Evolutionary conservation across 1,140 invertebrate genomes (phyloP).

Genomic region (Ceratoteleas bidentatus): DNA sequence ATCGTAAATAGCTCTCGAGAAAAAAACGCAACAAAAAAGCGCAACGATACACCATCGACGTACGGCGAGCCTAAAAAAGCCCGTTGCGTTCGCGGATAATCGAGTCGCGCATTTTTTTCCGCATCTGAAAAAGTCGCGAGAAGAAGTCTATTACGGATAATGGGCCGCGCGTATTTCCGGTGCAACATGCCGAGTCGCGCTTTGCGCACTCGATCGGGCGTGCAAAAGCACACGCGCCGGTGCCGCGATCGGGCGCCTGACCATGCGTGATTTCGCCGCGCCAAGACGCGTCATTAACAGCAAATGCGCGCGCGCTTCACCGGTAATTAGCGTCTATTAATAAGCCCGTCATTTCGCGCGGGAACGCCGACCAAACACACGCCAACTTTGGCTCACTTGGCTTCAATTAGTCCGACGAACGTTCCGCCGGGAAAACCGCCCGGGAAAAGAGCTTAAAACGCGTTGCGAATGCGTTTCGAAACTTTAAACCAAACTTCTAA

Average conservation of each 20-base stretch:
- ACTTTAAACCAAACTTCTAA: not conserved
- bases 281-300: slow-evolving; percentile 27
- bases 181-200: slow-evolving; percentile 10
- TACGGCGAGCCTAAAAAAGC: too few relatives aligned
- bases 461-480: not conserved
- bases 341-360: slow-evolving; percentile 28
- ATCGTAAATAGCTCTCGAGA: too few relatives aligned
- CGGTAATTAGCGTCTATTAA: slow-evolving; percentile 53
- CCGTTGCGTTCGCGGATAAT: too few relatives aligned
- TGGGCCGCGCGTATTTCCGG: slow-evolving; percentile 12
- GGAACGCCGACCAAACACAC: slow-evolving; percentile 25
- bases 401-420: slow-evolving; percentile 17
- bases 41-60: too few relatives aligned
- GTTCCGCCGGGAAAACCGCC: not conserved
- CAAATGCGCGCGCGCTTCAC: slow-evolving; percentile 31
- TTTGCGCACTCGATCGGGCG: slow-evolving; percentile 27
- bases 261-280: slow-evolving; percentile 30
- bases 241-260: slow-evolving; percentile 16
- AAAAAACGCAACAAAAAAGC: too few relatives aligned
- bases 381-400: slow-evolving; percentile 14
- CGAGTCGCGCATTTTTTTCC: too few relatives aligned
- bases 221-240: slow-evolving; percentile 29
- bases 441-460: not conserved
- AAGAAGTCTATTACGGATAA: slow-evolving; percentile 45
- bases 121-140: slow-evolving; percentile 2